A percentile compares a stretch with the other conserved stretches of the same genome.
Evolutionary conservation across 2,113 vertebrate genomes (phyloP).

Genomic region (Bubo scandiacus): DNA sequence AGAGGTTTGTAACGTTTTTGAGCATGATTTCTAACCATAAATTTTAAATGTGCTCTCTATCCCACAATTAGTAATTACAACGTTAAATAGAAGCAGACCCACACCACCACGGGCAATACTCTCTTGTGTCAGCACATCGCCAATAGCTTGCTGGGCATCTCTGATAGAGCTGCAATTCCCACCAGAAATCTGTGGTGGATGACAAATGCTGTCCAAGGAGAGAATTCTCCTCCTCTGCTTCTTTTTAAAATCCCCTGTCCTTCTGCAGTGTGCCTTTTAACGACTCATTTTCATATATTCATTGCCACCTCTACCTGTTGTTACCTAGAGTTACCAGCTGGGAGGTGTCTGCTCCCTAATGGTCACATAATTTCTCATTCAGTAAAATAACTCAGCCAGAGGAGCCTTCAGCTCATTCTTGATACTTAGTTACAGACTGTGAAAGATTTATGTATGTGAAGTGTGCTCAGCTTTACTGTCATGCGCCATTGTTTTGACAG

Average conservation of each 20-base stretch:
- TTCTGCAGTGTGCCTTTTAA: neutral
- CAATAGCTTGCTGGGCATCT: neutral
- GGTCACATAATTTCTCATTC: neutral
- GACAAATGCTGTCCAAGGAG: neutral
- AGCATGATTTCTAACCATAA: neutral
- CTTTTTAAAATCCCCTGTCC: neutral
- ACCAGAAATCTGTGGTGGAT: neutral
- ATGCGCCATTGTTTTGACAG: conserved; percentile 61
- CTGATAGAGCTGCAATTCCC: neutral
- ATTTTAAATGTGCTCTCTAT: neutral
- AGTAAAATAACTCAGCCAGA: neutral
- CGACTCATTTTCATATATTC: neutral
- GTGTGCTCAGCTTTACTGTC: conserved; percentile 54
- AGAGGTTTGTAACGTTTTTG: neutral
- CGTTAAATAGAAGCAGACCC: neutral
- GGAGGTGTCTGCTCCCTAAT: neutral
- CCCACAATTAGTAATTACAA: neutral
- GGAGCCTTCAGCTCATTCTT: neutral
- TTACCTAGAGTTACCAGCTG: neutral
- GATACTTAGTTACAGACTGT: conserved; percentile 21
- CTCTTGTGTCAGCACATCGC: neutral
- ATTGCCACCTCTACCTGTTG: neutral
- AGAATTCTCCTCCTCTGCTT: neutral
- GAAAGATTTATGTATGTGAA: conserved; percentile 55
- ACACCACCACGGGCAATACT: neutral